phyloP scores from a whole-genome alignment of 1,140 invertebrate genomes.

The Oscheius sp. region DNA sequence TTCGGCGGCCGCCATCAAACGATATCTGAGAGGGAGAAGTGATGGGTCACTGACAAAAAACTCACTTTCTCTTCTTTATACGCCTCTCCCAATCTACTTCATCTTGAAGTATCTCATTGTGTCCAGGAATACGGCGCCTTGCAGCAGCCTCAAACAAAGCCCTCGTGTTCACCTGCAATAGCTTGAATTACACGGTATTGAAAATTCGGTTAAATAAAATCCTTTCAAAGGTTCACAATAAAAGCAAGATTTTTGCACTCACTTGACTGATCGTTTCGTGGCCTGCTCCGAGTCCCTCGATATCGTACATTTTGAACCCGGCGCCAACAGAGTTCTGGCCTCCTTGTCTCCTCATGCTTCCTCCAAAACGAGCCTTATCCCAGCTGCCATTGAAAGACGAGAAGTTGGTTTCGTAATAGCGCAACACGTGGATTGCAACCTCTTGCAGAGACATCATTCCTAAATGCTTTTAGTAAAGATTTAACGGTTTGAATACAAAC shows the following conservation, averaged over 20 bases:
- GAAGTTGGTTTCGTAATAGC: conserved; percentile 93
- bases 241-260: not conserved
- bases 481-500: not conserved
- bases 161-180: conserved; percentile 38
- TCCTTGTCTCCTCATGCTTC: conserved; percentile 10
- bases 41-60: not conserved
- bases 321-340: conserved; percentile 18
- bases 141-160: conserved; percentile 46
- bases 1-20: conserved; percentile 85
- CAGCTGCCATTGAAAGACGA: conserved; percentile 93
- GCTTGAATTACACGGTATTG: too few species aligned
- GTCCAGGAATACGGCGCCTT: conserved; percentile 76
- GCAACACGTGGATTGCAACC: conserved; percentile 86
- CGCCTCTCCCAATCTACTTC: conserved; percentile 92
- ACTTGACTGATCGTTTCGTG: conserved; percentile 25
- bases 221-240: not conserved
- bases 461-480: not conserved
- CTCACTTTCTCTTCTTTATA: conserved; percentile 76
- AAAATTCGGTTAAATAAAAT: too few species aligned
- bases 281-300: conserved; percentile 71
- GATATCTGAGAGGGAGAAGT: conserved; percentile 63
- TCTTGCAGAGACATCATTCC: conserved; percentile 87
- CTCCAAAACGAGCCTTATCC: conserved; percentile 65
- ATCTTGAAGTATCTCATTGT: conserved; percentile 94
- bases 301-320: conserved; percentile 89